Evolutionary conservation across 2,113 vertebrate genomes (phyloP).

Genomic region (Microtus ochrogaster): DNA sequence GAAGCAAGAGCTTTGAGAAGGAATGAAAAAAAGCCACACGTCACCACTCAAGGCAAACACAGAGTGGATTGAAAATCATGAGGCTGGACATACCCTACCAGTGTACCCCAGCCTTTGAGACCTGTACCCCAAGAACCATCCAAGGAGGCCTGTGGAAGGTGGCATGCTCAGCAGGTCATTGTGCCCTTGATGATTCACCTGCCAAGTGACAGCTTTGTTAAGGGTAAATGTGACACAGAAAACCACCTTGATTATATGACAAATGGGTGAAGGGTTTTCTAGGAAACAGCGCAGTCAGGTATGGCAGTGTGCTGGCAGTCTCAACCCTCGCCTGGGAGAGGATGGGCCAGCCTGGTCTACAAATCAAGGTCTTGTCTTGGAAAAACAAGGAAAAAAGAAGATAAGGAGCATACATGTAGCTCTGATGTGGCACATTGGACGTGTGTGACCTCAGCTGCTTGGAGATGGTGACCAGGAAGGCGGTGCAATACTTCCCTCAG

Average conservation of each 20-base stretch:
- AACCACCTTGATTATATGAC: background rate
- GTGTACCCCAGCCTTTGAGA: background rate
- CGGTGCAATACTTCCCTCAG: background rate
- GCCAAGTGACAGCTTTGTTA: background rate
- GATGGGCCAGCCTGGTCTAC: background rate
- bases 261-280: background rate
- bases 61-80: slow-evolving; percentile 63
- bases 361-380: background rate
- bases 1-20: slow-evolving; percentile 35
- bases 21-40: slow-evolving; percentile 19
- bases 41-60: background rate
- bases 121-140: background rate
- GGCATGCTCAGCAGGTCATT: background rate
- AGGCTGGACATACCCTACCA: slow-evolving; percentile 64
- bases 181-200: background rate
- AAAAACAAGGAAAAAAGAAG: background rate
- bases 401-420: too few species aligned
- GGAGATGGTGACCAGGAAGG: background rate
- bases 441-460: background rate
- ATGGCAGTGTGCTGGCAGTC: background rate
- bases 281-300: background rate
- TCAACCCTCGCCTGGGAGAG: too few species aligned
- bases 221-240: background rate
- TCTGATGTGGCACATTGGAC: background rate
- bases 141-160: background rate